Conservation (phyloP, 2,888 invertebrate species). For the Synanthedon tipuliformis region DNA sequence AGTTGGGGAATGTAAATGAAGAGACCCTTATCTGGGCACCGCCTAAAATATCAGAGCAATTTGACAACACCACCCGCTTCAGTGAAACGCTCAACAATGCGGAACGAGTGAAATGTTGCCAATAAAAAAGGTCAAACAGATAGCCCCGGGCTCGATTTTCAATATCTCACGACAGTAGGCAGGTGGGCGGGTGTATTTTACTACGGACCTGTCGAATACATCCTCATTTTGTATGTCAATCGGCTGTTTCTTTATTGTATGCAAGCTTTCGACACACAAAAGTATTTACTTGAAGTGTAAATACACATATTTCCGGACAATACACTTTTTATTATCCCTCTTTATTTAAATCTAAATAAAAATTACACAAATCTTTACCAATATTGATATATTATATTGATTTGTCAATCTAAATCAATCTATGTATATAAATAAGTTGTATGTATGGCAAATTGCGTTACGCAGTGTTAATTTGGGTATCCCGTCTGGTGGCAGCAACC, state of each 20-base stretch:
- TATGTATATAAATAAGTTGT: too few species aligned
- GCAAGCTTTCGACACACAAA: conserved; percentile 12
- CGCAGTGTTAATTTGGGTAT: too few species aligned
- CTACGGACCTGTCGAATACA: conserved; percentile 30
- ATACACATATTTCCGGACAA: too few species aligned
- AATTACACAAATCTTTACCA: too few species aligned
- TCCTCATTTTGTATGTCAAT: conserved; percentile 51
- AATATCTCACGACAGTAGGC: conserved; percentile 51
- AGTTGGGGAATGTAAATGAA: conserved; percentile 31
- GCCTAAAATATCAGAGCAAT: conserved; percentile 50
- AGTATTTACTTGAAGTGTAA: too few species aligned
- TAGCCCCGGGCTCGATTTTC: conserved; percentile 52
- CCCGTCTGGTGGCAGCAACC: too few species aligned
- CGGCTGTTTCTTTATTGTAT: conserved; percentile 19
- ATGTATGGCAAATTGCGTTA: too few species aligned
- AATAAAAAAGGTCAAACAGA: conserved; percentile 62
- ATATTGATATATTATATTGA: too few species aligned
- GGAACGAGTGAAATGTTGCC: conserved; percentile 61
- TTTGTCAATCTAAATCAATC: too few species aligned
- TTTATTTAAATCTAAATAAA: too few species aligned
- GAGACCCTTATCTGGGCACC: conserved; percentile 26
- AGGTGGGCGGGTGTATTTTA: conserved; percentile 10
- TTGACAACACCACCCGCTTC: conserved; percentile 53
- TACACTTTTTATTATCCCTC: too few species aligned
- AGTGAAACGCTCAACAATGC: conserved; percentile 43